Evolutionary conservation across 2,797 vertebrate genomes (phyloP).

Genomic region (Mormyrus hasselquistii): DNA sequence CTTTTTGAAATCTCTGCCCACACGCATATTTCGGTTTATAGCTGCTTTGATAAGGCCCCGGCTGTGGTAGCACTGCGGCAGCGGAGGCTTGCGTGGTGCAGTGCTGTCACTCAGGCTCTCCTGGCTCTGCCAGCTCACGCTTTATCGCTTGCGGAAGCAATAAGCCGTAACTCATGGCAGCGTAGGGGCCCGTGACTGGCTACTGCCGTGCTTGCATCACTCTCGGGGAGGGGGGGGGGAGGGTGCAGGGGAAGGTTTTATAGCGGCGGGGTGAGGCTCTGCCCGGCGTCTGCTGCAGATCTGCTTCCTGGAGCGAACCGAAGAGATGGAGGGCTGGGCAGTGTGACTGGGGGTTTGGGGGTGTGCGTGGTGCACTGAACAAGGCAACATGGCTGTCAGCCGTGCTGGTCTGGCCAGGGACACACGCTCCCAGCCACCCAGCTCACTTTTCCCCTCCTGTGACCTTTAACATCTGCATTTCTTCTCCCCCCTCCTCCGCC

Average conservation of each 20-base stretch:
- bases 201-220: conserved; percentile 21
- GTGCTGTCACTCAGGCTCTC: not conserved
- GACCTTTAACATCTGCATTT: not conserved
- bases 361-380: not conserved
- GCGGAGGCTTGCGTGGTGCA: not conserved
- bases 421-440: not conserved
- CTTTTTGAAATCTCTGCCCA: not conserved
- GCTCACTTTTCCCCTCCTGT: not conserved
- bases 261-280: conserved; percentile 26
- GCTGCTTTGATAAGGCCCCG: not conserved
- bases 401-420: not conserved
- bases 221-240: conserved; percentile 17
- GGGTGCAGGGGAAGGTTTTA: conserved; percentile 21
- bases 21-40: not conserved
- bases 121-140: conserved; percentile 15
- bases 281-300: conserved; percentile 23
- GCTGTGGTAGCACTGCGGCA: not conserved
- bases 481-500: conserved; percentile 11
- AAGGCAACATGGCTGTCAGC: not conserved
- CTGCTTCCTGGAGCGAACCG: not conserved
- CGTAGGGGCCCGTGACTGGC: conserved; percentile 29
- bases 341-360: not conserved
- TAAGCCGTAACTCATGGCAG: conserved; percentile 23
- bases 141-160: conserved; percentile 31
- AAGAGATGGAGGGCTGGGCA: conserved; percentile 44